phyloP scores from a whole-genome alignment of 2,888 invertebrate genomes.

The Hirtodrosophila cameraria region DNA sequence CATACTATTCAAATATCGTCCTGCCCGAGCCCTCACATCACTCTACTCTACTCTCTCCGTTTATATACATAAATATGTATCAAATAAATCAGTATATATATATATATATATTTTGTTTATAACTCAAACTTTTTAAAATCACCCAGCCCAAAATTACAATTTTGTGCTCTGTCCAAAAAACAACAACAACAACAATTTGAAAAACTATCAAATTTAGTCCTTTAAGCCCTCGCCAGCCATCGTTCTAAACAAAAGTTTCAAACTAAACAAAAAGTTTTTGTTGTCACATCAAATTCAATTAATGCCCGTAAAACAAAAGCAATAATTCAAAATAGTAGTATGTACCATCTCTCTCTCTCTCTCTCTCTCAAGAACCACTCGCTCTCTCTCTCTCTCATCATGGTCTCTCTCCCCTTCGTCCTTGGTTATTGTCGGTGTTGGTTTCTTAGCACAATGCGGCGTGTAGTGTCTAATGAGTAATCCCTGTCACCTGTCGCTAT shows the following conservation, averaged over 20 bases:
- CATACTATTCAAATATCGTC: conserved; percentile 70
- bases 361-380: conserved; percentile 10
- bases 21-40: conserved; percentile 79
- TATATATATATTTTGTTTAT: conserved; percentile 23
- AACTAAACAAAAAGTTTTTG: conserved; percentile 66
- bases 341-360: conserved; percentile 52
- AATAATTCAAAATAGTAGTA: conserved; percentile 70
- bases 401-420: conserved; percentile 18
- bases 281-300: conserved; percentile 77
- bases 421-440: conserved; percentile 69
- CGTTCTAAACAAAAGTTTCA: conserved; percentile 56
- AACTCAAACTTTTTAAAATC: conserved; percentile 16
- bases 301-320: conserved; percentile 59
- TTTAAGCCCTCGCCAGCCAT: conserved; percentile 63
- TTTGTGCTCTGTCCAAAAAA: conserved; percentile 33
- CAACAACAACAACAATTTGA: conserved; percentile 28
- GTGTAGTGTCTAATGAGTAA: conserved; percentile 50
- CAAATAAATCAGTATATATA: conserved; percentile 4
- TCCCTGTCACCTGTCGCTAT: conserved; percentile 19
- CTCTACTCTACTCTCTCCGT: conserved; percentile 42
- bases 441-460: conserved; percentile 48
- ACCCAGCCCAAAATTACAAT: conserved; percentile 47
- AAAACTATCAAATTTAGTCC: conserved; percentile 24
- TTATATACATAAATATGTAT: conserved; percentile 8
- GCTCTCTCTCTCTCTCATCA: conserved; percentile 16